These are phyloP conservation scores for Ichneumon xanthorius DNA, from an alignment of 2,888 invertebrate species.

Conservation along the genomic window DNA sequence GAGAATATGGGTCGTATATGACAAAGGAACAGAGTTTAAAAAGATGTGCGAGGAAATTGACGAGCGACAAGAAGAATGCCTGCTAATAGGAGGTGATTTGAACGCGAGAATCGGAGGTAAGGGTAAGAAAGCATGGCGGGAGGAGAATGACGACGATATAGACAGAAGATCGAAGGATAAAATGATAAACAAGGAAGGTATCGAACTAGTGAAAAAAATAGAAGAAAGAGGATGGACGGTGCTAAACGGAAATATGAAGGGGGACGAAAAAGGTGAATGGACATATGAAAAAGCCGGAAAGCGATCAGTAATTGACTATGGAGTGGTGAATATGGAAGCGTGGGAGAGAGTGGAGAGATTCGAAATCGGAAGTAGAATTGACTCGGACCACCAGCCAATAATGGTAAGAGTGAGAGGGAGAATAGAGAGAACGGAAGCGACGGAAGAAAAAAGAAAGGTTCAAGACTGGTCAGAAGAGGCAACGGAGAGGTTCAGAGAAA, in stretches of 20 bases:
- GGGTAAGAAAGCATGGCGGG: constrained; percentile 4
- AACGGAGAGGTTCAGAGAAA: background rate
- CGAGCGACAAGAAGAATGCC: constrained; percentile 3
- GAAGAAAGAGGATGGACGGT: constrained; percentile 5
- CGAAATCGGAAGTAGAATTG: constrained; percentile 48
- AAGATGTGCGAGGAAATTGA: background rate
- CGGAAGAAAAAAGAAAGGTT: constrained; percentile 10
- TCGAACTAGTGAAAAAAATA: background rate
- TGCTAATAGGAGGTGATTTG: constrained; percentile 27
- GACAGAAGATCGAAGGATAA: constrained; percentile 31
- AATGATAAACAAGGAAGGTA: constrained; percentile 17
- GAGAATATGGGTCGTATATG: constrained; percentile 1
- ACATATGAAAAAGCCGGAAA: constrained; percentile 61
- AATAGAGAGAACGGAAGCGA: background rate
- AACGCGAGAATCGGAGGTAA: constrained; percentile 23
- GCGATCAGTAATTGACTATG: constrained; percentile 65
- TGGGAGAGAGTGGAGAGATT: constrained; percentile 33
- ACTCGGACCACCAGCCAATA: constrained; percentile 65
- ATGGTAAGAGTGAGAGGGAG: background rate
- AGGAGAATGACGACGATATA: background rate
- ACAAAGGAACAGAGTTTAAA: background rate
- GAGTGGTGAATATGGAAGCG: constrained; percentile 48
- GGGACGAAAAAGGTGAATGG: constrained; percentile 67
- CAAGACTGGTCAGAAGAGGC: constrained; percentile 4
- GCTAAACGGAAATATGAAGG: constrained; percentile 58